Conservation (phyloP, 2,797 vertebrate species). For the Scyliorhinus canicula region DNA sequence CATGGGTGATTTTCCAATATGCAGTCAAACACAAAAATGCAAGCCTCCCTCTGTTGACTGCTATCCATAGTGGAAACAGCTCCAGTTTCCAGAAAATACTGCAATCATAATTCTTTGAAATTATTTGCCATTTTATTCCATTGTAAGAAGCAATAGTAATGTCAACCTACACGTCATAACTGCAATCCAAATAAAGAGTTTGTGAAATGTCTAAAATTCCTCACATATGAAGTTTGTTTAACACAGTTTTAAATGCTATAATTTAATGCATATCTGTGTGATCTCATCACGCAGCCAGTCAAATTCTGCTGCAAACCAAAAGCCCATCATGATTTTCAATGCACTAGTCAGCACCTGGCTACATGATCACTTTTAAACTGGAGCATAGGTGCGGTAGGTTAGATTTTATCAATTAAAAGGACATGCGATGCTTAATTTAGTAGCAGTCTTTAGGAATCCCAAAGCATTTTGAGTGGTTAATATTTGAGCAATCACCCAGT, state of each 20-base stretch:
- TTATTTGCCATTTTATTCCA: background rate
- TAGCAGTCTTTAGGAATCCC: background rate
- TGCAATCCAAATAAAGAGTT: background rate
- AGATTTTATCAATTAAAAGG: background rate
- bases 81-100: background rate
- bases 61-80: background rate
- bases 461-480: background rate
- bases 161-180: background rate
- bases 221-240: background rate
- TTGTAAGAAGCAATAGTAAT: background rate
- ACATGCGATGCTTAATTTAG: background rate
- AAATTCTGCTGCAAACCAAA: background rate
- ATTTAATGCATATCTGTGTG: background rate
- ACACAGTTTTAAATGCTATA: background rate
- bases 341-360: background rate
- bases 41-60: background rate
- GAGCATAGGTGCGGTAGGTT: background rate
- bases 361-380: background rate
- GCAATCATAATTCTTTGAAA: background rate
- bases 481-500: background rate
- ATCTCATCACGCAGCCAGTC: background rate
- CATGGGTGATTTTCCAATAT: background rate
- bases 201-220: background rate
- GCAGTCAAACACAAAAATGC: background rate
- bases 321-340: background rate